phyloP scores from a whole-genome alignment of 2,113 vertebrate genomes.

The Myotis brandtii region DNA sequence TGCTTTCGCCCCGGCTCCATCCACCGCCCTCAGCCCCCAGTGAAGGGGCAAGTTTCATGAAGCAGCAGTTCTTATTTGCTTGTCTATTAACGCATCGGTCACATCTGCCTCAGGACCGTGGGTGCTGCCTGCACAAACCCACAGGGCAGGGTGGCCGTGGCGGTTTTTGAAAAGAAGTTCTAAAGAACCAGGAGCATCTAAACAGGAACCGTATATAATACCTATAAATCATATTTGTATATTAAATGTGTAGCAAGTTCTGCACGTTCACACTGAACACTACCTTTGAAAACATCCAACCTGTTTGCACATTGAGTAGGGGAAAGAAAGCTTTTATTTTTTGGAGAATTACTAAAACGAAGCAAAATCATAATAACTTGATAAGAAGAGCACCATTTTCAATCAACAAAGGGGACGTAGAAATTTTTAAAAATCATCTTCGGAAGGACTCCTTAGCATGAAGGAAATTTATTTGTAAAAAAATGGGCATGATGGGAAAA shows the following conservation, averaged over 20 bases:
- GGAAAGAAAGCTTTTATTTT: neutral
- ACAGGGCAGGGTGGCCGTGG: neutral
- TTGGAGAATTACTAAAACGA: neutral
- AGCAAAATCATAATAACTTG: slow-evolving; percentile 24
- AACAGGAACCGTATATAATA: neutral
- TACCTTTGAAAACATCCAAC: neutral
- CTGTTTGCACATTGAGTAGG: neutral
- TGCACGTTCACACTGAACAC: neutral
- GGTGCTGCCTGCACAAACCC: rapidly evolving
- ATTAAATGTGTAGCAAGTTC: rapidly evolving
- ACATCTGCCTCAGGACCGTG: rapidly evolving
- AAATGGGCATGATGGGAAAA: neutral
- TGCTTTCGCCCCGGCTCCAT: rapidly evolving
- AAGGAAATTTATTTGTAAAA: neutral
- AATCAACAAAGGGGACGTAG: neutral
- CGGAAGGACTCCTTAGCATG: neutral
- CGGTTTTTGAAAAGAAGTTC: slow-evolving; percentile 39
- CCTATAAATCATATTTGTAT: neutral
- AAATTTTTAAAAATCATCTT: neutral
- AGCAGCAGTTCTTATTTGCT: neutral
- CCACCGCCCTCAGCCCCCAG: neutral
- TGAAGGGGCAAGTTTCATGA: neutral
- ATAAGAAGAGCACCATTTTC: neutral
- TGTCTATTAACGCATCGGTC: slow-evolving; percentile 15
- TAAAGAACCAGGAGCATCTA: neutral